Base-by-base conservation (phyloP, 37 sponge, comb jelly and placozoan species). In the Geodia barretti region DNA sequence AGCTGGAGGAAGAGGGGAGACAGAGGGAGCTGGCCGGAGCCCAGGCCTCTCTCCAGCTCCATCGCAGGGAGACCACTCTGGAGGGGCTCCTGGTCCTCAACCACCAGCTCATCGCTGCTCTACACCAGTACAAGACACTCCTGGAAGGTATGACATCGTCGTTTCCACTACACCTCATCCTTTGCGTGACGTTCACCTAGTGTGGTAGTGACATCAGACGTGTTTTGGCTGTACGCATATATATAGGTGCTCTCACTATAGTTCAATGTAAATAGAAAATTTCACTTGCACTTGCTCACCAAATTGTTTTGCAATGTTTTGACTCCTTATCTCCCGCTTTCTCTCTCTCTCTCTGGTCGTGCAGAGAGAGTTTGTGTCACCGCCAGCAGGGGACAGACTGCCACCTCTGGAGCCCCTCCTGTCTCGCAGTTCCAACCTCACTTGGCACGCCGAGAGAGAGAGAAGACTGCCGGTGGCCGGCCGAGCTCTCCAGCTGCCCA, bases 21-120 rank as follows among this genome's bases (percentile, higher is more conserved):
- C 77, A 81, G 64, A 76, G 81, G 11, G 58, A 28, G 24, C 78
- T 75, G 1, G 41, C 82, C 0, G 69, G 83, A 24, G 63, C 71
- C 19, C 25, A 41, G 19, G 70, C 71, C 4, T 34, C 77, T 0
- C 20, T 88, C 0, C 83, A 88, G 0, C 71, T 88, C 4, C 37
- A 23, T 1, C 30, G 68, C 23, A 42, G 71, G 1, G 73, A 71
- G 59, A 23, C 37, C 28, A 29, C 62, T 34, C 79, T 89, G 0
- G 85, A 89, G 58, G 75, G 65, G 39, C 81, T 89, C 47, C 32
- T 91, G 31, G 60, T 79, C 1, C 92, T 82, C 62, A 83, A 62
- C 58, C 20, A 25, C 4, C 23, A 11, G 19, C 83, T 83, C 3
- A 32, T 82, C 63, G 70, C 73, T 17, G 28, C 66, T 25, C n/a